phyloP scores from a whole-genome alignment of 1,140 invertebrate genomes.

The Wiebesia pumilae region DNA sequence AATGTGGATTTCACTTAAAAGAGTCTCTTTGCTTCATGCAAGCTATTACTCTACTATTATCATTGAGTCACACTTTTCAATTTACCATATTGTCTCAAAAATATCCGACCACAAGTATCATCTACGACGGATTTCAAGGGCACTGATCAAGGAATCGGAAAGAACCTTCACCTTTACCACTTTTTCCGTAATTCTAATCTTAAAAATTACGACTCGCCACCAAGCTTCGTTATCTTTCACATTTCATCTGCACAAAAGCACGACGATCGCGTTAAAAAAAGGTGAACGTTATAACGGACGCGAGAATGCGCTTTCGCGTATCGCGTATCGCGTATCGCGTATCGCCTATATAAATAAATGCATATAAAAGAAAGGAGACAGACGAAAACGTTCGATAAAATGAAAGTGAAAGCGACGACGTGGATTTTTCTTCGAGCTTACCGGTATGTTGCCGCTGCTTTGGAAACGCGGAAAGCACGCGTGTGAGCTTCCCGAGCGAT shows the following conservation, averaged over 20 bases:
- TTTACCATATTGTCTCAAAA: neutral
- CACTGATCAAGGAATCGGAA: neutral
- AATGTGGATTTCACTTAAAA: too few species aligned
- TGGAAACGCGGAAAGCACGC: too few species aligned
- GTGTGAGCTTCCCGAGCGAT: too few species aligned
- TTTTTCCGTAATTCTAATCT: neutral
- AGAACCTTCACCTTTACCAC: neutral
- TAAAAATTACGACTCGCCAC: neutral
- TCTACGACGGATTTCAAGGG: neutral
- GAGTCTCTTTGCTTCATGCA: neutral
- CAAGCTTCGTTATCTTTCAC: neutral
- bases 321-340: too few species aligned
- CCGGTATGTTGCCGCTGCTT: too few species aligned
- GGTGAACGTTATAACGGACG: neutral
- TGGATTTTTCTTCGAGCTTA: neutral
- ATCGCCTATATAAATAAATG: too few species aligned
- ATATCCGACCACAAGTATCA: neutral
- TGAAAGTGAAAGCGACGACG: neutral
- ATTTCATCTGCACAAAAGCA: neutral
- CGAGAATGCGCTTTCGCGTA: neutral
- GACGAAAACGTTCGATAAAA: neutral
- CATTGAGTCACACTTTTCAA: neutral
- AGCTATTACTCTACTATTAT: neutral
- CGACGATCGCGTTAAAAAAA: neutral
- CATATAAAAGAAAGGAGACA: neutral